Conservation (phyloP, 1,140 invertebrate species). For the Lordiphosa stackelbergi region DNA sequence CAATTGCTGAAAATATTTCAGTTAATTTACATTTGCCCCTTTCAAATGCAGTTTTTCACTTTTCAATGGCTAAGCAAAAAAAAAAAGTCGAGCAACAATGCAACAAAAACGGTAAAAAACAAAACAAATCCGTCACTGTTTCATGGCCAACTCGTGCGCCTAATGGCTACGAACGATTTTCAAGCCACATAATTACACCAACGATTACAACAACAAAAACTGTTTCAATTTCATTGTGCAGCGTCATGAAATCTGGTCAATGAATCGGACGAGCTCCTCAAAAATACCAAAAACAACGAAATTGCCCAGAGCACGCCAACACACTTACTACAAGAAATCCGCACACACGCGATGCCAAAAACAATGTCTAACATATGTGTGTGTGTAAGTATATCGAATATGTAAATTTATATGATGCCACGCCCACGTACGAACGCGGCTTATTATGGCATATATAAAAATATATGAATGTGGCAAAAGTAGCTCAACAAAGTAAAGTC, state of each 20-base stretch:
- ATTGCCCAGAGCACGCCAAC: conserved; percentile 47
- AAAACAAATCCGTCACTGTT: conserved; percentile 48
- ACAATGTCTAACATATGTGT: neutral
- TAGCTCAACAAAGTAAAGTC: conserved; percentile 8
- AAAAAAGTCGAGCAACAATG: too few relatives aligned
- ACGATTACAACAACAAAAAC: conserved; percentile 24
- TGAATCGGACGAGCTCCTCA: conserved; percentile 46
- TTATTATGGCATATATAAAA: conserved; percentile 32
- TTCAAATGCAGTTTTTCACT: conserved; percentile 14
- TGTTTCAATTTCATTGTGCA: conserved; percentile 58
- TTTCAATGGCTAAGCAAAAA: conserved; percentile 33
- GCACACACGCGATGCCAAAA: conserved; percentile 38
- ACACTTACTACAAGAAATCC: conserved; percentile 24
- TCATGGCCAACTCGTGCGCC: conserved; percentile 69
- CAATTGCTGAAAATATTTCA: too few relatives aligned
- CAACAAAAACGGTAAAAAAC: neutral
- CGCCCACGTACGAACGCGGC: conserved; percentile 32
- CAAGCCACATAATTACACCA: conserved; percentile 46
- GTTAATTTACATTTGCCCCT: conserved; percentile 1
- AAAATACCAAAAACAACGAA: conserved; percentile 24
- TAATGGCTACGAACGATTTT: conserved; percentile 58
- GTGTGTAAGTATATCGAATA: conserved; percentile 1
- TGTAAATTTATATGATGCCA: conserved; percentile 22
- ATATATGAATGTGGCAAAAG: conserved; percentile 14
- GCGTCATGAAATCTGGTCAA: conserved; percentile 67